Evolutionary conservation across 53 echinoderm and acorn worm genomes (phyloP), one percentile per base, ranked within the genome.

Genomic region (Paracentrotus lividus): DNA sequence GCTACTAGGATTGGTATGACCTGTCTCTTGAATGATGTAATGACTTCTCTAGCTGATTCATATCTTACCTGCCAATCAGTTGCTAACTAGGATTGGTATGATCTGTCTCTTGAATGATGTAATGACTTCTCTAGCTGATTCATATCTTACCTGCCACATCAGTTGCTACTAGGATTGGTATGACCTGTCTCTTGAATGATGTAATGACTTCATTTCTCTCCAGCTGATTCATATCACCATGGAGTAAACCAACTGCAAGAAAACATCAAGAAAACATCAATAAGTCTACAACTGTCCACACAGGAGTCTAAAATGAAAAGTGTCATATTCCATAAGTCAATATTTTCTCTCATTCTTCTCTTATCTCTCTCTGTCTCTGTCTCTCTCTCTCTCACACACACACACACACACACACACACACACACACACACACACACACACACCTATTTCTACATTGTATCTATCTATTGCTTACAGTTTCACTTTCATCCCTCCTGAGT

Each of bases 131-230:
- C 96, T 45, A 95, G 94, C 94, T 99, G 99, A 91, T 96, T 96
- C 99, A 99, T 96, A 68, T 99, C 91, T 93, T 93, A 97, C 99
- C 97, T 88, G 99, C 99, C 42, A 99, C 99, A 88, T 99, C 99
- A 18, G 99, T 99, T 8, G 99, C 99, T 45, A 99, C 97, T 93
- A 99, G 26, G 57, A 99, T 93, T 23, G 96, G 95, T 16, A 99
- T 90, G 26, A 81, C 90, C 51, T 85, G 92, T 51, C 94, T 95
- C 94, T 97, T 99, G 97, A 99, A 99, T 4, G 95, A 87, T 0
- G 90, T 96, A 47, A 99, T 99, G 88, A 99, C 95, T 57, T 93
- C 94, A 84, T 99, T 99, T 54, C 99, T 96, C 31, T 96, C 96
- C 54, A 95, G 94, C 94, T 99, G 99, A 91, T 96, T 96, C 99